Conservation (phyloP, 2,888 invertebrate genomes). For the Caenorhabditis japonica region DNA sequence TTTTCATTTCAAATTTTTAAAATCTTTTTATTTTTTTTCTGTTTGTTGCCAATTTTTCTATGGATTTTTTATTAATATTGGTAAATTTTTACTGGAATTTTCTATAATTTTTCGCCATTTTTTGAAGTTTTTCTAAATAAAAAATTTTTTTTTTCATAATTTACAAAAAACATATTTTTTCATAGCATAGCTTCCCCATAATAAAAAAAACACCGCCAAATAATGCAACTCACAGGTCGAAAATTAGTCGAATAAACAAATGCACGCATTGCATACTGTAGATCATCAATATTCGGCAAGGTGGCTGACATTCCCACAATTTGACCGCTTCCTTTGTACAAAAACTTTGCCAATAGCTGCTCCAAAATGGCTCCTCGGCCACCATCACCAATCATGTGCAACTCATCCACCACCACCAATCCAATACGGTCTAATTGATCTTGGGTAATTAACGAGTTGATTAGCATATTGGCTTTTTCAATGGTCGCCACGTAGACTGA, state of each 20-base stretch:
- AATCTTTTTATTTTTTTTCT: too few species aligned
- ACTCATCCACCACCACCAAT: conserved; percentile 88
- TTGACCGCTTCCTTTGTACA: conserved; percentile 82
- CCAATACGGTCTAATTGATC: conserved; percentile 85
- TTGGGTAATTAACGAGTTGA: conserved; percentile 86
- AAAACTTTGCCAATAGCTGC: conserved; percentile 86
- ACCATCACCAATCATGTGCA: conserved; percentile 89
- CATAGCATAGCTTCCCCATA: too few species aligned
- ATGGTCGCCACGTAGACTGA: conserved; percentile 92
- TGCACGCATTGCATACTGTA: conserved; percentile 86
- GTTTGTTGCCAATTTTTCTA: too few species aligned
- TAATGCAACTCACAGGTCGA: conserved; percentile 83
- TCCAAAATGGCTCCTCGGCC: conserved; percentile 90
- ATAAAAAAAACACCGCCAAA: too few species aligned
- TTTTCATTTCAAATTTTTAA: too few species aligned
- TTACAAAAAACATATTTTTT: too few species aligned
- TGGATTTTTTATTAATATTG: too few species aligned
- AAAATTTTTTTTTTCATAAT: too few species aligned
- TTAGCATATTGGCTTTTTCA: conserved; percentile 88
- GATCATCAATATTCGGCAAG: conserved; percentile 88
- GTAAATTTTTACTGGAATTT: too few species aligned
- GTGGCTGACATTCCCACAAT: conserved; percentile 98
- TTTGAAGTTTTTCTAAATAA: too few species aligned
- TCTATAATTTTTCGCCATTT: too few species aligned
- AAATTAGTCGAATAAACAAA: conserved; percentile 88